These are phyloP conservation scores for Euphysa ruthae DNA, from an alignment of 30 jellyfish, hydroid and myxozoan genomes.

Conservation along the genomic window DNA sequence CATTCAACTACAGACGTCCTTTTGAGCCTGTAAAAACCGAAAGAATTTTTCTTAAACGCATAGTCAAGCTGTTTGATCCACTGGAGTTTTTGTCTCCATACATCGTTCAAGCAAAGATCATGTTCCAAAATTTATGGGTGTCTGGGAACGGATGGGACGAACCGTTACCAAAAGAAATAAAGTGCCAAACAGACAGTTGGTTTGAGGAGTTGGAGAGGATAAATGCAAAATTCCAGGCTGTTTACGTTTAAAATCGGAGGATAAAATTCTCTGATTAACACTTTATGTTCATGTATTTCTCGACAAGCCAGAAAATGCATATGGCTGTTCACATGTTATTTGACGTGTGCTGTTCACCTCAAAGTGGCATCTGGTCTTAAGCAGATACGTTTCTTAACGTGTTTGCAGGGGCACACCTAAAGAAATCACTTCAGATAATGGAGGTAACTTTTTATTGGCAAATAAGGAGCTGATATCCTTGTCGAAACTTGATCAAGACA, in stretches of 20 bases:
- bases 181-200: not conserved
- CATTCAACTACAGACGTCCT: too few species aligned
- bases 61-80: conserved; percentile 49
- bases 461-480: too few species aligned
- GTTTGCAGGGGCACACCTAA: not conserved
- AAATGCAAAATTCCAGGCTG: conserved; percentile 13
- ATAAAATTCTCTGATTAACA: not conserved
- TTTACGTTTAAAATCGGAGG: not conserved
- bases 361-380: too few species aligned
- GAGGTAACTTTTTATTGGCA: conserved; percentile 7
- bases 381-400: conserved; percentile 15
- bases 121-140: conserved; percentile 22
- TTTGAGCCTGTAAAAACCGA: not conserved
- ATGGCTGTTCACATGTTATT: too few species aligned
- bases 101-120: not conserved
- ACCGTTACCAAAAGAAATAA: conserved; percentile 4
- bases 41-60: conserved; percentile 16
- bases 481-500: too few species aligned
- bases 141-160: conserved; percentile 29
- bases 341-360: too few species aligned
- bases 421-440: conserved; percentile 18
- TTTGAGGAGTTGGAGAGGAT: not conserved
- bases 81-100: conserved; percentile 6
- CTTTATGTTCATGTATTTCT: conserved; percentile 8
- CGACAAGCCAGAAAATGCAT: conserved; percentile 16